Conservation (phyloP, 92 coral and sea anemone genomes). For the Bergia sp. region DNA sequence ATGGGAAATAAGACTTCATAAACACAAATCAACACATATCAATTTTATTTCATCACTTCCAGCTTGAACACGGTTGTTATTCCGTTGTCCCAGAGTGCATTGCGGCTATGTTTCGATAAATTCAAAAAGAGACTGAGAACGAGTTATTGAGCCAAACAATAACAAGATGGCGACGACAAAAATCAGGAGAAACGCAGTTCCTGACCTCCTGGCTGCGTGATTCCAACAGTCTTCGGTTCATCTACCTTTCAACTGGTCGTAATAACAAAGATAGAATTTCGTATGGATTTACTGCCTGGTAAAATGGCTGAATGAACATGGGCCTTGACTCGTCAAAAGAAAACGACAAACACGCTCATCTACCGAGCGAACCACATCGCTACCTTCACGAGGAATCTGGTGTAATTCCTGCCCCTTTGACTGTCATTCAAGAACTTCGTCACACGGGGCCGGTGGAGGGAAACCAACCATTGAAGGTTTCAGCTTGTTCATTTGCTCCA, state of each 20-base stretch:
- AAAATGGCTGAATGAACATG: slow-evolving; percentile 35
- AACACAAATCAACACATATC: too few species aligned
- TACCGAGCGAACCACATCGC: slow-evolving; percentile 45
- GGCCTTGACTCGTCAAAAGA: slow-evolving; percentile 63
- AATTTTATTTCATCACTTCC: too few species aligned
- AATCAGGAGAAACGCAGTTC: not conserved
- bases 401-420: slow-evolving; percentile 61
- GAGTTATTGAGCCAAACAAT: not conserved
- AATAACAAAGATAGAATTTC: not conserved
- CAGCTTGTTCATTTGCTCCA: slow-evolving; percentile 74
- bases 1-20: too few species aligned
- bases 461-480: slow-evolving; percentile 63
- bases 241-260: not conserved
- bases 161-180: slow-evolving; percentile 1
- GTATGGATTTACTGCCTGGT: not conserved
- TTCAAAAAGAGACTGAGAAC: slow-evolving; percentile 4
- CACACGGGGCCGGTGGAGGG: slow-evolving; percentile 71
- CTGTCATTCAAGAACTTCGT: slow-evolving; percentile 60
- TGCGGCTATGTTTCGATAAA: not conserved
- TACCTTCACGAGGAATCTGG: slow-evolving; percentile 50
- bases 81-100: not conserved
- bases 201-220: not conserved
- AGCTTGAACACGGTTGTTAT: too few species aligned
- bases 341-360: slow-evolving; percentile 34
- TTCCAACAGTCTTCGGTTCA: not conserved